Evolutionary conservation across 2,113 vertebrate species (phyloP).

Genomic region (Brachyhypopomus occidentalis): DNA sequence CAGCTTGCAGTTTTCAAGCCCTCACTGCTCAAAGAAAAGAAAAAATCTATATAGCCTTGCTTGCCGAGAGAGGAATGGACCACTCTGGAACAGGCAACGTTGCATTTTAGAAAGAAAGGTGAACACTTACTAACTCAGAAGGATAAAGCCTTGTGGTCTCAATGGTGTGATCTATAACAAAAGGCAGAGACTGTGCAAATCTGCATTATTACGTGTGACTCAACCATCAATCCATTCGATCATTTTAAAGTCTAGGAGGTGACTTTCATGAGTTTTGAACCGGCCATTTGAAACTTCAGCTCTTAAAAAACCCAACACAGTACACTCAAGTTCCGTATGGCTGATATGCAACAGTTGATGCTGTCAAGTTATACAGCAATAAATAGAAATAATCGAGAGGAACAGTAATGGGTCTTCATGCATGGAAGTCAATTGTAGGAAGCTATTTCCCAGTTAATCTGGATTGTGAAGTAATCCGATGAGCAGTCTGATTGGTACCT

Average conservation of each 20-base stretch:
- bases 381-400: background rate
- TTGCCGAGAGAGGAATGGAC: background rate
- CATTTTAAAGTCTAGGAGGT: background rate
- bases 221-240: too few relatives aligned
- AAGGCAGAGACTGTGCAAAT: background rate
- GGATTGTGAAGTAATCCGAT: constrained; percentile 28
- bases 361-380: background rate
- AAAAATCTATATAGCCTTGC: background rate
- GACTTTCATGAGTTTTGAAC: background rate
- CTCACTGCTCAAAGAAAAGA: background rate
- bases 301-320: background rate
- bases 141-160: background rate
- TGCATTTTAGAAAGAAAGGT: background rate
- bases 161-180: background rate
- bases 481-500: background rate
- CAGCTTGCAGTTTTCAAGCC: background rate
- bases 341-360: background rate
- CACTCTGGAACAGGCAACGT: background rate
- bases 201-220: too few relatives aligned
- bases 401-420: background rate
- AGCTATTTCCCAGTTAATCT: constrained; percentile 21
- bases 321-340: too few relatives aligned
- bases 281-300: background rate
- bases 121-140: background rate
- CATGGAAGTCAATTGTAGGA: constrained; percentile 6